Percentiles rank a stretch among this genome's conserved stretches.
These are phyloP conservation scores for Cepaea nemoralis DNA, from an alignment of 1,140 invertebrate genomes.

Conservation along the genomic window DNA sequence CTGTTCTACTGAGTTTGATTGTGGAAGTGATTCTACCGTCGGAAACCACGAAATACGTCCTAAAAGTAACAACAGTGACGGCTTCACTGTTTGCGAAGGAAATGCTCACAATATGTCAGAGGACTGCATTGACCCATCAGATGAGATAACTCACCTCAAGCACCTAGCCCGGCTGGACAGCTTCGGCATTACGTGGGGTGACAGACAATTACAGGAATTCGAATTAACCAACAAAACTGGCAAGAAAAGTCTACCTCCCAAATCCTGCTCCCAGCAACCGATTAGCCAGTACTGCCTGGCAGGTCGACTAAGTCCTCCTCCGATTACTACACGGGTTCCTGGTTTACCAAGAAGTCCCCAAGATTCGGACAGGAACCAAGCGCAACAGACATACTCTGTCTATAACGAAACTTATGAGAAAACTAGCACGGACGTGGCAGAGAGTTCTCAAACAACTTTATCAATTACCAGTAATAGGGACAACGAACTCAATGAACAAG, in stretches of 20 bases:
- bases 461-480: background rate
- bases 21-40: background rate
- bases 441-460: background rate
- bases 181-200: background rate
- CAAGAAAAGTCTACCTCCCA: background rate
- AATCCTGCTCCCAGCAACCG: background rate
- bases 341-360: background rate
- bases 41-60: background rate
- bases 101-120: background rate
- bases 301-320: background rate
- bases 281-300: background rate
- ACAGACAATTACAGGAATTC: background rate
- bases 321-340: background rate
- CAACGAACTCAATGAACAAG: background rate
- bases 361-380: background rate
- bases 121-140: background rate
- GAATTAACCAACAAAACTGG: background rate
- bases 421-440: background rate
- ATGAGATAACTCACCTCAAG: background rate
- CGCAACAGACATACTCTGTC: background rate
- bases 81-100: background rate
- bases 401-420: background rate
- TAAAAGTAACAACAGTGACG: background rate
- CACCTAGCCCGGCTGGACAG: background rate
- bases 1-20: background rate